phyloP scores from a whole-genome alignment of 2,888 invertebrate species.

The Tiliacea aurago region DNA sequence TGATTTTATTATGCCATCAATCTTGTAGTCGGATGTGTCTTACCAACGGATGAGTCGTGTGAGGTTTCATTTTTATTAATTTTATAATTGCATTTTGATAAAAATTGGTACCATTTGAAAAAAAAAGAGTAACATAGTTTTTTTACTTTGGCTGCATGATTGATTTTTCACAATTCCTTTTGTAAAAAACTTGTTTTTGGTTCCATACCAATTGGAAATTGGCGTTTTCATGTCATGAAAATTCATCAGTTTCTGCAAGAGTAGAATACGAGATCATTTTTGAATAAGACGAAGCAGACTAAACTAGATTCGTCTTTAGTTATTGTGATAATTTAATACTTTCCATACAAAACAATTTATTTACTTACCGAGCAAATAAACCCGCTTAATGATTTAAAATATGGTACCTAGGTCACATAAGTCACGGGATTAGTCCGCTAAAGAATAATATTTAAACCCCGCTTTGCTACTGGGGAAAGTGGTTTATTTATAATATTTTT shows the following conservation, averaged over 20 bases:
- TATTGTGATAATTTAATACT: neutral
- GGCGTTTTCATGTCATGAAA: neutral
- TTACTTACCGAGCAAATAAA: slow-evolving; percentile 1
- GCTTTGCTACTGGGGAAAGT: neutral
- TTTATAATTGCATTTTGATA: slow-evolving; percentile 56
- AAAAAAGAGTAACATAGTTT: neutral
- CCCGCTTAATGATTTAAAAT: neutral
- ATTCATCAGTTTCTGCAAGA: neutral
- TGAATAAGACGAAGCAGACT: neutral
- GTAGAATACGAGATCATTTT: neutral
- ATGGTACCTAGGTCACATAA: neutral
- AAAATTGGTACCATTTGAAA: slow-evolving; percentile 20
- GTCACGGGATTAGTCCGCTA: neutral
- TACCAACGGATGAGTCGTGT: slow-evolving; percentile 74
- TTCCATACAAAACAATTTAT: neutral
- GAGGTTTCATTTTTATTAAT: slow-evolving; percentile 75
- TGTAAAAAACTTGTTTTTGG: neutral
- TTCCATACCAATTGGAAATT: neutral
- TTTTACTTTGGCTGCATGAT: neutral
- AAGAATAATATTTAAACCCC: neutral
- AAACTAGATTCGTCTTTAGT: neutral
- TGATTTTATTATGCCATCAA: slow-evolving; percentile 88
- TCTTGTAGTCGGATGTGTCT: slow-evolving; percentile 82
- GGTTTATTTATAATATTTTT: neutral
- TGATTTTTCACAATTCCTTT: neutral